These are phyloP conservation scores for Cyphomyrmex costatus DNA, from an alignment of 1,140 invertebrate genomes.

Conservation along the genomic window DNA sequence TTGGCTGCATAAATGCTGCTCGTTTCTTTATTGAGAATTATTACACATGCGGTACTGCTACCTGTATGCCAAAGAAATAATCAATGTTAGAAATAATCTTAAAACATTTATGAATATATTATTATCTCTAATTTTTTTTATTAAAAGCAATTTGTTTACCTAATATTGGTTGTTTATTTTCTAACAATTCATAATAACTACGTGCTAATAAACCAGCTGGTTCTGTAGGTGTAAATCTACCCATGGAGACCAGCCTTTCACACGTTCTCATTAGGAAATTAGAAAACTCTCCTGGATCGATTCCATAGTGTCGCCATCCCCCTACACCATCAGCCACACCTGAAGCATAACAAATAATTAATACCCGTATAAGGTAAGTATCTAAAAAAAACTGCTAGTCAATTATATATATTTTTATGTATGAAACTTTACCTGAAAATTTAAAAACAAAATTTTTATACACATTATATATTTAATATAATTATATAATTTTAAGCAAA, in stretches of 20 bases:
- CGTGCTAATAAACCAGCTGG: slow-evolving; percentile 95
- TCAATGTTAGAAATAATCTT: not conserved
- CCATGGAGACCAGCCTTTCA: slow-evolving; percentile 95
- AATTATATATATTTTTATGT: not conserved
- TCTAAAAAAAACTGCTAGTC: not conserved
- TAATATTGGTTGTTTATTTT: slow-evolving; percentile 96
- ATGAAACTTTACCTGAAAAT: not conserved
- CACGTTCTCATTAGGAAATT: slow-evolving; percentile 97
- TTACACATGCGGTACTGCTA: slow-evolving; percentile 98
- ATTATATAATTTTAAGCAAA: not conserved
- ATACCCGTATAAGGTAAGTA: not conserved
- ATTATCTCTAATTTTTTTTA: not conserved
- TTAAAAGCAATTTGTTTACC: slow-evolving; percentile 86
- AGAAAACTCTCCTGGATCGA: slow-evolving; percentile 98
- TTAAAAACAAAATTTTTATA: not conserved
- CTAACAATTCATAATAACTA: slow-evolving; percentile 96
- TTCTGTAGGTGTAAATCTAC: slow-evolving; percentile 94
- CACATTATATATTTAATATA: not conserved
- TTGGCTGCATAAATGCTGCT: slow-evolving; percentile 97
- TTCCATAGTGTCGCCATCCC: slow-evolving; percentile 98
- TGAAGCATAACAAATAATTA: slow-evolving; percentile 80
- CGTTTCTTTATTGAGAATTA: slow-evolving; percentile 96
- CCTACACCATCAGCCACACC: slow-evolving; percentile 99
- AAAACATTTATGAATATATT: not conserved
- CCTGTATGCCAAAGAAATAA: slow-evolving; percentile 87